These are phyloP conservation scores for Platysteira castanea DNA, from an alignment of 2,113 vertebrate species.

Conservation along the genomic window DNA sequence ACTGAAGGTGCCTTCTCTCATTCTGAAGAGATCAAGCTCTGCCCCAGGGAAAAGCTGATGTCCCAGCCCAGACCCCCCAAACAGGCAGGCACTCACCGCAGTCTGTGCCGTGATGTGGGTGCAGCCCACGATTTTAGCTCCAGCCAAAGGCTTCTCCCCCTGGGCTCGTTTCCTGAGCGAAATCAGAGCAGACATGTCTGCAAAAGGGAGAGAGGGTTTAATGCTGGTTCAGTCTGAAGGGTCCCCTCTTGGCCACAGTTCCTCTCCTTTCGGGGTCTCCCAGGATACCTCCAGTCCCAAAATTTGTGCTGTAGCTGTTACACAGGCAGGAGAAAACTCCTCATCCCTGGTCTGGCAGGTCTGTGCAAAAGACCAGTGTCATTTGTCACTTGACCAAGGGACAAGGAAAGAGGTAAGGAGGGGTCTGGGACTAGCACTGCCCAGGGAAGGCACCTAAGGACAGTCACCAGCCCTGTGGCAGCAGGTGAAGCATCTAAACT, in stretches of 20 bases:
- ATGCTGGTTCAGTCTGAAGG: not conserved
- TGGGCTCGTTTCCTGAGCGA: constrained; percentile 97
- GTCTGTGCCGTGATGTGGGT: constrained; percentile 98
- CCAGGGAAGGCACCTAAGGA: not conserved
- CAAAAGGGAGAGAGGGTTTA: constrained; percentile 61
- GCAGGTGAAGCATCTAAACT: not conserved
- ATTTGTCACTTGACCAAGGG: not conserved
- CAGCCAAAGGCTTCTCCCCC: constrained; percentile 95
- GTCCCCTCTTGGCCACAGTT: not conserved
- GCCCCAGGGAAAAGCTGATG: not conserved
- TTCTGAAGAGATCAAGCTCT: not conserved
- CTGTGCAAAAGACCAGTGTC: not conserved
- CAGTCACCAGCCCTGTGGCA: not conserved
- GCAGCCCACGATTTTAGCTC: constrained; percentile 96
- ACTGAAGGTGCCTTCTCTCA: not conserved
- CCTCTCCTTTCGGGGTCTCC: not conserved
- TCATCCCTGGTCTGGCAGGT: not conserved
- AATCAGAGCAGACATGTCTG: constrained; percentile 98
- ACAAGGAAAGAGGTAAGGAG: fast-evolving
- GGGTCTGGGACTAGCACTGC: not conserved
- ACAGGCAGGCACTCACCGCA: constrained; percentile 76
- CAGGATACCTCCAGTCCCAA: not conserved
- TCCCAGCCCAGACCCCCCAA: not conserved
- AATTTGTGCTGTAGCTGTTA: not conserved
- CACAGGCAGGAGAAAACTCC: not conserved